Evolutionary conservation across 2,113 vertebrate species (phyloP).

Genomic region (Leucosticte australis): DNA sequence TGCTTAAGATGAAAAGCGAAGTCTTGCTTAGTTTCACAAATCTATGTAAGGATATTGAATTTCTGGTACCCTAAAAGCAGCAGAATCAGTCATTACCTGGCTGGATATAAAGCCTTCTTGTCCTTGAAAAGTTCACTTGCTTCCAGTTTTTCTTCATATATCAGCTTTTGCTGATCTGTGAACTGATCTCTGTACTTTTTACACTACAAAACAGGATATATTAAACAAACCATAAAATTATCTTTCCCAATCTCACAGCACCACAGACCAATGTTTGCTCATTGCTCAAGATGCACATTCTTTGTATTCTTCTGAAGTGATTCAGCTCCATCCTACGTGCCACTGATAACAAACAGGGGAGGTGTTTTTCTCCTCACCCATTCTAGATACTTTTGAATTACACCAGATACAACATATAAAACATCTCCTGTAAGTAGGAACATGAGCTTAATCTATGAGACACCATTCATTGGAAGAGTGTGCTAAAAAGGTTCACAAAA

Average conservation of each 20-base stretch:
- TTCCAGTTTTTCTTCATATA: conserved; percentile 96
- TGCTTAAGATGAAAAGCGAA: background rate
- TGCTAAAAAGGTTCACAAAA: background rate
- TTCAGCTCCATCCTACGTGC: background rate
- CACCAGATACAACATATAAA: background rate
- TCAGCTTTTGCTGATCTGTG: conserved; percentile 91
- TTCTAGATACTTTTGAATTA: background rate
- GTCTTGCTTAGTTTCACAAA: background rate
- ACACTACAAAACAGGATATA: conserved; percentile 77
- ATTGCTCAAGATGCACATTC: conserved; percentile 53
- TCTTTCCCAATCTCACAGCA: background rate
- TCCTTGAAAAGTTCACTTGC: conserved; percentile 98
- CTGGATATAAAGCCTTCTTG: conserved; percentile 94
- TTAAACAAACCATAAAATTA: conserved; percentile 9
- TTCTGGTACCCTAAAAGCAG: background rate
- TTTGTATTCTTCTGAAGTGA: conserved; percentile 28
- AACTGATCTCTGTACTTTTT: conserved; percentile 95
- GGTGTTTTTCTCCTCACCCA: background rate
- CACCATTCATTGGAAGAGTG: background rate
- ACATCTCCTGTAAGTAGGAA: background rate
- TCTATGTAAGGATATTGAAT: background rate
- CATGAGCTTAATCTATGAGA: background rate
- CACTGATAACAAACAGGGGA: background rate
- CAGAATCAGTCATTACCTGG: conserved; percentile 78
- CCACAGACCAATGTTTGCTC: background rate